Base-by-base conservation (phyloP, 2,888 invertebrate species). In the Oligia strigilis region DNA sequence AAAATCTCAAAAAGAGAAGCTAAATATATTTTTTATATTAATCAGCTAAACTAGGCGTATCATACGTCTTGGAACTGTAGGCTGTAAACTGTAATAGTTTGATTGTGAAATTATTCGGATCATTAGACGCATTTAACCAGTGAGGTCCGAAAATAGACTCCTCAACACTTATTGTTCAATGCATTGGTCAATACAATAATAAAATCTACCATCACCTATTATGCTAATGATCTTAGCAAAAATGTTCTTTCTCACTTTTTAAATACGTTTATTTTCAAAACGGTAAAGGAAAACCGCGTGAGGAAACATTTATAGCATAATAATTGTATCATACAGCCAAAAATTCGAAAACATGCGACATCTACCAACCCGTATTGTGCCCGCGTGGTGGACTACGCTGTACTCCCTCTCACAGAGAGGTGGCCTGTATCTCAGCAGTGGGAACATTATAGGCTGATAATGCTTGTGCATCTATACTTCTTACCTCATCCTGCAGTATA, bases 401-500 rank as follows among this genome's bases (percentile, higher is more conserved):
- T n/a, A n/a, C 17, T 43, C 67, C 13, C 19, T 36, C 23, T 14
- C 49, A 36, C 29, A 14, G 19, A 70, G 14, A 19, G 19, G 13
- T 9, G 23, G 36, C 23, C 8, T 29, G 46, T 46, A 0, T 17
- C 6, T 0, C 71, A 72, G n/a, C 13, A n/a, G 8, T 14, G 1
- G 36, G n/a, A 73, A 8, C 17, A 17, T 19, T 17, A 17, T 4
- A 49, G 2, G 36, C 6, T 36, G 17, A 70, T 70, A 6, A 36
- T n/a, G 36, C 17, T 36, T 23, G 13, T 1, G 2, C 9, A 4
- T 23, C n/a, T n/a, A 19, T 19, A 13, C 17, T 36, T n/a, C 52
- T 85, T 78, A 95, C 95, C 91, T 95, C 95, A 90, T 98, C 97
- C 0, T 96, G 94, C 0, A 98, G 97, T 58, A 99, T 97, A 23